A percentile compares a stretch with the other conserved stretches of the same genome.
These are phyloP conservation scores for Drosophila flavopinicola DNA, from an alignment of 2,888 invertebrate species.

Conservation along the genomic window DNA sequence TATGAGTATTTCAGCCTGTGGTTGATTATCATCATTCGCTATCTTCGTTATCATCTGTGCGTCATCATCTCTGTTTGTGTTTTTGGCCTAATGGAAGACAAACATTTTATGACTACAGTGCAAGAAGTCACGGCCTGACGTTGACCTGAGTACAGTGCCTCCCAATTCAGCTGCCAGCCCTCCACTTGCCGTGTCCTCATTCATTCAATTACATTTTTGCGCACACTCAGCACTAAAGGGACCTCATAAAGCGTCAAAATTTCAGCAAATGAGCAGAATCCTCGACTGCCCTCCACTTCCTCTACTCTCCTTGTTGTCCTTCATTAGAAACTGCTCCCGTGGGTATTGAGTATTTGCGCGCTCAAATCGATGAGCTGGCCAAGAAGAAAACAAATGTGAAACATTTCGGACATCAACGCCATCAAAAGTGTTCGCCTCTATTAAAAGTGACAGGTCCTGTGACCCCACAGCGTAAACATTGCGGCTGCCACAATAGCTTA, in stretches of 20 bases:
- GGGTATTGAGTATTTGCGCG: slow-evolving; percentile 61
- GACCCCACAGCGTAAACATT: slow-evolving; percentile 60
- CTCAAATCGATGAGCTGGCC: slow-evolving; percentile 56
- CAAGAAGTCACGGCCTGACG: slow-evolving; percentile 46
- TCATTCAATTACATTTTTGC: slow-evolving; percentile 80
- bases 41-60: slow-evolving; percentile 25
- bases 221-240: slow-evolving; percentile 80
- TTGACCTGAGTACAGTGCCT: slow-evolving; percentile 45
- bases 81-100: slow-evolving; percentile 72
- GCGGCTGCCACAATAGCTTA: slow-evolving; percentile 58
- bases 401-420: slow-evolving; percentile 50
- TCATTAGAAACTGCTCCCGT: slow-evolving; percentile 73
- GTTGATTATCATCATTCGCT: slow-evolving; percentile 28
- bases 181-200: slow-evolving; percentile 25
- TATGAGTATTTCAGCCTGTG: slow-evolving; percentile 46
- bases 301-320: slow-evolving; percentile 60
- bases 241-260: slow-evolving; percentile 79
- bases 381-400: slow-evolving; percentile 1
- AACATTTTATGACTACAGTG: slow-evolving; percentile 69
- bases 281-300: background rate
- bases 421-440: slow-evolving; percentile 73
- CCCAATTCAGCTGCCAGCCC: background rate
- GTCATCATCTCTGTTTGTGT: slow-evolving; percentile 49
- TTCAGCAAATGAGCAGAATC: slow-evolving; percentile 68
- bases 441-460: slow-evolving; percentile 68